Base-by-base conservation (phyloP, 2,797 vertebrate genomes). In the Holocentrus rufus region DNA sequence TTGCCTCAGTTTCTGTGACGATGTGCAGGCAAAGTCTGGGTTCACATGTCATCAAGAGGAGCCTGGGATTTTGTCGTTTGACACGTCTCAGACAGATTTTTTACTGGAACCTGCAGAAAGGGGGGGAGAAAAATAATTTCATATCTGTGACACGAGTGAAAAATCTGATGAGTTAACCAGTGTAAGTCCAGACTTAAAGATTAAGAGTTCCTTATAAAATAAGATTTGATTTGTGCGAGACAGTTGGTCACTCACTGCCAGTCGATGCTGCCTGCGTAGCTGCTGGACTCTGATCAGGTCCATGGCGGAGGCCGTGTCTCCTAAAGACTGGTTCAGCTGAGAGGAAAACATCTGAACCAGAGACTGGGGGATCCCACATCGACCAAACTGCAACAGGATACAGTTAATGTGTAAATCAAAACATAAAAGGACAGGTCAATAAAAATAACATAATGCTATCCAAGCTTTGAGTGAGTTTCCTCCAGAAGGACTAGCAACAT, bases 291-390 rank as follows among this genome's bases (percentile, higher is more conserved):
- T 92, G 64, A 95, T 92, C 79, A 92, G 93, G 86, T 96, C 95
- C 92, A 96, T 92, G 63, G 90, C 87, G 66, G 91, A 49, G 46
- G 94, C 93, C 4, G 95, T 73, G 25, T 95, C 93, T 73, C 94
- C 93, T 85, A 91, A 90, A 1, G 93, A 87, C 49, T 93, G 92
- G 23, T 92, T 92, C 62, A 96, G 80, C 60, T 95, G 94, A 84
- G 94, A 94, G 9, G 95, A 93, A 1, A 95, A 96, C 72, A 94
- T 94, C 91, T 95, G 92, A 0, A 95, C 89, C 79, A 96, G 90
- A 81, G 93, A 92, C 65, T 90, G 94, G 1, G 95, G 95, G 76
- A 95, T 94, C 61, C 93, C 94, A 83, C 92, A 95, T 46, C 93
- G 92, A 56, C 95, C 95, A 4, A 92, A 93, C 95, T 96, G 84